phyloP scores from a whole-genome alignment of 2,888 invertebrate species.

The Platycheirus albimanus region DNA sequence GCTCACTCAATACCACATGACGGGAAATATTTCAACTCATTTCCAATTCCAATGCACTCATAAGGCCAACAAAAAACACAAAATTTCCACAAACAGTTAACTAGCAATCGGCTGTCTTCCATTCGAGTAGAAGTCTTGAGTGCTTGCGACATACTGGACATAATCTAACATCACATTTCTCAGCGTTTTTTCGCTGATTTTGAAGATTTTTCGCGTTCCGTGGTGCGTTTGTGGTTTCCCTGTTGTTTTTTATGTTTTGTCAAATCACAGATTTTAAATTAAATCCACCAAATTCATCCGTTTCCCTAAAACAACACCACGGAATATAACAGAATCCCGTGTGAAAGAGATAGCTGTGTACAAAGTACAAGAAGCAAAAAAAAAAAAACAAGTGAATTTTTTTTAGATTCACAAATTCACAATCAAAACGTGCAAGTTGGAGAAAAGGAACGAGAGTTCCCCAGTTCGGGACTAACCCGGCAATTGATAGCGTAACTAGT shows the following conservation, averaged over 20 bases:
- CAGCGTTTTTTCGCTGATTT: conserved; percentile 44
- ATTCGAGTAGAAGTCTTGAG: conserved; percentile 74
- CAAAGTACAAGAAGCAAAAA: too few species aligned
- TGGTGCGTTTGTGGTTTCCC: conserved; percentile 49
- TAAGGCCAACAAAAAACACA: conserved; percentile 1
- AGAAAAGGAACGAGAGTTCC: conserved; percentile 21
- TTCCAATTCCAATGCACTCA: conserved; percentile 26
- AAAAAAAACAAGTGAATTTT: conserved; percentile 64
- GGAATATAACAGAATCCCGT: conserved; percentile 48
- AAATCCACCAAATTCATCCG: conserved; percentile 21
- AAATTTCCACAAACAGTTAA: conserved; percentile 54
- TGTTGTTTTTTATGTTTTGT: conserved; percentile 42
- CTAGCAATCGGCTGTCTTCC: conserved; percentile 51
- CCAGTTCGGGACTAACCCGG: conserved; percentile 38
- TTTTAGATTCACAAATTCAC: conserved; percentile 22
- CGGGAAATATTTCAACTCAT: conserved; percentile 14
- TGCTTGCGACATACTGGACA: conserved; percentile 64
- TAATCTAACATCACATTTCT: conserved; percentile 23
- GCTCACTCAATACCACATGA: conserved; percentile 31
- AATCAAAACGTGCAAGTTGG: conserved; percentile 33
- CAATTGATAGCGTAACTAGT: conserved; percentile 18
- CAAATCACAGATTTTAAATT: conserved; percentile 20
- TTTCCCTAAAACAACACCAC: conserved; percentile 39
- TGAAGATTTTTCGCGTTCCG: conserved; percentile 63
- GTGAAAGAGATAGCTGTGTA: conserved; percentile 38